Percentiles rank a stretch among this genome's conserved stretches.
phyloP scores from a whole-genome alignment of 1,140 invertebrate species.

The Cherax destructor region DNA sequence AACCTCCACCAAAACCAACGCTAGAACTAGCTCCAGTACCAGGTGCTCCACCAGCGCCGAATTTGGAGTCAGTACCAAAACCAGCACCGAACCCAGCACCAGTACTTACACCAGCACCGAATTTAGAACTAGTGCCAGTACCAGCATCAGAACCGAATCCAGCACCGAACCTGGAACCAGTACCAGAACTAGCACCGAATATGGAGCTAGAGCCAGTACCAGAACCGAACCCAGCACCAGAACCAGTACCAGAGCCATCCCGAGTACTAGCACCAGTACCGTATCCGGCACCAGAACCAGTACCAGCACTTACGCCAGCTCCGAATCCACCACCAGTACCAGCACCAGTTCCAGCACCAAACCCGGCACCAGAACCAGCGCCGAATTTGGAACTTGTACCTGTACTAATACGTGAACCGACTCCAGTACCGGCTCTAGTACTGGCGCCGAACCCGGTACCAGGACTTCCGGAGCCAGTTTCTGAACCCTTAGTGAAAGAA shows the following conservation, averaged over 20 bases:
- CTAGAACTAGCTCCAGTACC: not conserved
- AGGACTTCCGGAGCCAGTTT: not conserved
- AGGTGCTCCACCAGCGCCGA: not conserved
- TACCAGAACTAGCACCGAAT: not conserved
- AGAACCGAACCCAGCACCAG: not conserved
- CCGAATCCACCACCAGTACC: too few species aligned
- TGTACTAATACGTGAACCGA: not conserved
- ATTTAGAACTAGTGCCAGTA: not conserved
- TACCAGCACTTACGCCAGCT: not conserved
- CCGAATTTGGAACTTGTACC: not conserved
- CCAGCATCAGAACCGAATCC: not conserved
- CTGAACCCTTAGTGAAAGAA: not conserved
- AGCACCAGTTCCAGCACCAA: not conserved
- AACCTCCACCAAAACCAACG: not conserved
- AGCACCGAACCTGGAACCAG: not conserved
- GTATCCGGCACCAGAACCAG: not conserved
- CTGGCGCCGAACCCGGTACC: not conserved
- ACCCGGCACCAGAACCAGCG: not conserved
- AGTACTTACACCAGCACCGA: not conserved
- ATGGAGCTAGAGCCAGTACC: not conserved
- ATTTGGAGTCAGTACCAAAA: not conserved
- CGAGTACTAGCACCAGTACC: not conserved
- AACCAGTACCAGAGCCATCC: conserved; percentile 8
- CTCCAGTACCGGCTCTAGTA: not conserved
- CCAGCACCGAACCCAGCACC: not conserved